A percentile compares a stretch with the other conserved stretches of the same genome.
phyloP scores from a whole-genome alignment of 2,888 invertebrate species.

The Bimastos eiseni region DNA sequence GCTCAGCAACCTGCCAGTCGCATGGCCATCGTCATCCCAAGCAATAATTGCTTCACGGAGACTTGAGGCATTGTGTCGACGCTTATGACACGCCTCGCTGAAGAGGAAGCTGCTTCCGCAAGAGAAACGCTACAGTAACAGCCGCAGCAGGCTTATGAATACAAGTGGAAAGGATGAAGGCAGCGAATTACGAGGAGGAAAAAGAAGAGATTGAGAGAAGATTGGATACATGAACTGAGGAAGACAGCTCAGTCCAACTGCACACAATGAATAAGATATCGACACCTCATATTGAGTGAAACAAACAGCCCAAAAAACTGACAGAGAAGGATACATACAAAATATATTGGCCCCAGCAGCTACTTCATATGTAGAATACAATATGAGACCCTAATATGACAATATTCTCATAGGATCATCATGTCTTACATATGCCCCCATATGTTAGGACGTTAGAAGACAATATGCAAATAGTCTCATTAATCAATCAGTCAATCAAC shows the following conservation, averaged over 20 bases:
- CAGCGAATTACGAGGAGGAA: background rate
- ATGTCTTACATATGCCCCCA: too few relatives aligned
- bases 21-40: background rate
- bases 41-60: background rate
- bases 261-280: background rate
- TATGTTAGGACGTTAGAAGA: too few relatives aligned
- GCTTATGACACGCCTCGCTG: background rate
- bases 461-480: too few relatives aligned
- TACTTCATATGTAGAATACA: too few relatives aligned
- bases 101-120: background rate
- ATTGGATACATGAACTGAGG: background rate
- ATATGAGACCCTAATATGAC: too few relatives aligned
- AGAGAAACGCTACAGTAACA: background rate
- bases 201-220: background rate
- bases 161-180: too few relatives aligned
- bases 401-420: too few relatives aligned
- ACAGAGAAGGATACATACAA: background rate
- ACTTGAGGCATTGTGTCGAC: background rate
- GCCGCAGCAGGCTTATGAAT: too few relatives aligned
- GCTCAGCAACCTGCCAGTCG: slow-evolving; percentile 1
- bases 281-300: background rate
- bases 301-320: background rate
- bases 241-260: background rate
- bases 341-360: background rate
- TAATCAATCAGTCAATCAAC: too few relatives aligned